phyloP scores from a whole-genome alignment of 1,140 invertebrate genomes.

The Geopemphigus sp. region DNA sequence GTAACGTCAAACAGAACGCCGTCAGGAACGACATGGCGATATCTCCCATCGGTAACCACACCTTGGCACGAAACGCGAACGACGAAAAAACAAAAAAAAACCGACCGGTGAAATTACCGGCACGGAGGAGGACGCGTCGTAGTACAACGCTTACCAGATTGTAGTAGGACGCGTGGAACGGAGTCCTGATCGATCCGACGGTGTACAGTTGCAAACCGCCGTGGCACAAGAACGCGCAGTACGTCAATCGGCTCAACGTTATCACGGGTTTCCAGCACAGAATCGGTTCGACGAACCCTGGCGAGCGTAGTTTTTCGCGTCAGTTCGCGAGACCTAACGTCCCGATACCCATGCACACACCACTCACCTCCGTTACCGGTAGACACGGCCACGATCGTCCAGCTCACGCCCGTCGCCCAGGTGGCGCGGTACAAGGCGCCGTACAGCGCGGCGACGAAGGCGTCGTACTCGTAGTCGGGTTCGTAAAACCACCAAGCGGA shows the following conservation, averaged over 20 bases:
- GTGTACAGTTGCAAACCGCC: constrained; percentile 66
- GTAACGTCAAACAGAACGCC: constrained; percentile 64
- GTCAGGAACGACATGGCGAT: constrained; percentile 62
- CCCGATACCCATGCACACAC: too few relatives aligned
- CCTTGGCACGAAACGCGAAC: constrained; percentile 53
- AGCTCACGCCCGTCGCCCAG: constrained; percentile 67
- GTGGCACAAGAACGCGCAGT: constrained; percentile 70
- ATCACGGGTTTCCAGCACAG: constrained; percentile 66
- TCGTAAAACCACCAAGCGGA: constrained; percentile 63
- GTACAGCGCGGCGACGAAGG: constrained; percentile 65
- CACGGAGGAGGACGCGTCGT: too few relatives aligned
- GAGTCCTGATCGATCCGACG: constrained; percentile 60
- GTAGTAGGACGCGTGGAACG: constrained; percentile 51
- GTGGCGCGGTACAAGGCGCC: constrained; percentile 65
- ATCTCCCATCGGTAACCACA: constrained; percentile 60
- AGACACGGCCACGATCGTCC: constrained; percentile 70
- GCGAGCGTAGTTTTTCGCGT: too few relatives aligned
- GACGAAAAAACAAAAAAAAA: too few relatives aligned
- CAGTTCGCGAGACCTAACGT: too few relatives aligned
- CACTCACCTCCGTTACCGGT: constrained; percentile 67
- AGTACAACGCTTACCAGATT: constrained; percentile 7
- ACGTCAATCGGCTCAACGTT: constrained; percentile 67
- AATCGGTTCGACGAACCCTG: constrained; percentile 63
- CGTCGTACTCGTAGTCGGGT: constrained; percentile 60
- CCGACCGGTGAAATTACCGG: too few relatives aligned